phyloP scores from a whole-genome alignment of 2,113 vertebrate genomes.

The Cygnus buccinator region DNA sequence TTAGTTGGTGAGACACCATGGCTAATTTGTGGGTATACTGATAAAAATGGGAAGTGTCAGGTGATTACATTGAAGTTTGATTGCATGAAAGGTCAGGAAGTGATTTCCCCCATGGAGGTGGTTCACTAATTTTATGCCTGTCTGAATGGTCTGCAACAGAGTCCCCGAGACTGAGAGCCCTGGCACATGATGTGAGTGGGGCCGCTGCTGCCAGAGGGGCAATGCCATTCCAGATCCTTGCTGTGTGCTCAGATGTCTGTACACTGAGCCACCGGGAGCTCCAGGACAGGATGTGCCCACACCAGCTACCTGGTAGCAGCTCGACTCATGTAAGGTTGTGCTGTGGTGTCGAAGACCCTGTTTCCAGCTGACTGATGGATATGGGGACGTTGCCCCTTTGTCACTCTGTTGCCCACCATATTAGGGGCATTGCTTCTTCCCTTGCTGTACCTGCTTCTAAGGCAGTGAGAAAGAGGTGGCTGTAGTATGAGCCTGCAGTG shows the following conservation, averaged over 20 bases:
- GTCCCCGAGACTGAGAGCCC: not conserved
- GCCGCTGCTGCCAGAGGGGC: not conserved
- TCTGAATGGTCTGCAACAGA: not conserved
- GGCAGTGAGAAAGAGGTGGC: not conserved
- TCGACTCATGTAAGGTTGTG: too few relatives aligned
- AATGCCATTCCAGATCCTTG: accelerated
- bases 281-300: not conserved
- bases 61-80: not conserved
- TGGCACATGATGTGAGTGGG: accelerated
- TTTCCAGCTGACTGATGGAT: not conserved
- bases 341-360: not conserved
- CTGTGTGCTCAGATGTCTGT: too few relatives aligned
- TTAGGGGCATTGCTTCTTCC: not conserved
- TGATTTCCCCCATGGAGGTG: not conserved
- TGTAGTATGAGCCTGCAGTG: not conserved
- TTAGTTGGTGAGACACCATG: not conserved
- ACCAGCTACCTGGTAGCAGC: not conserved
- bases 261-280: not conserved
- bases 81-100: not conserved
- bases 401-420: accelerated
- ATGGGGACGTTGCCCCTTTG: not conserved
- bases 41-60: not conserved
- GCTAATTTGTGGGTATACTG: not conserved
- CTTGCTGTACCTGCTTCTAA: not conserved
- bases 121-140: not conserved